These are phyloP conservation scores for Pygoscelis adeliae DNA, from an alignment of 2,113 vertebrate genomes.

Conservation along the genomic window DNA sequence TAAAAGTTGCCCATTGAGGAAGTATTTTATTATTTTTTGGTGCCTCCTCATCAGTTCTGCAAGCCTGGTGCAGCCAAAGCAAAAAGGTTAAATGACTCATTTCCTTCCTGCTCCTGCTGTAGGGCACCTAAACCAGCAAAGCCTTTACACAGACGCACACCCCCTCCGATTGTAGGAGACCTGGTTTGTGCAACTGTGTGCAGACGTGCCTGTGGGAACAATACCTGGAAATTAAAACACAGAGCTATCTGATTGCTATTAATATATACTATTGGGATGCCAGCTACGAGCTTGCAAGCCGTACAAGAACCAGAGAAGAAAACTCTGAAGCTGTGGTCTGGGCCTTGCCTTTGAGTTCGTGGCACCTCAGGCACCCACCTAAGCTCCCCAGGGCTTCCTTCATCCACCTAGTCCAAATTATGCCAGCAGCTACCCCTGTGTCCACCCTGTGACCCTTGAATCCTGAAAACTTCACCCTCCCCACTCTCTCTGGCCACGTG, in stretches of 20 bases:
- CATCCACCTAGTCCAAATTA: neutral
- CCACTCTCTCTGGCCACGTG: neutral
- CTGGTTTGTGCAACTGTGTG: neutral
- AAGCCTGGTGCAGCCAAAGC: neutral
- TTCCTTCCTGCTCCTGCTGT: slow-evolving; percentile 49
- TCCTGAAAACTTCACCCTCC: neutral
- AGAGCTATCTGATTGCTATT: neutral
- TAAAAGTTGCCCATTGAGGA: neutral
- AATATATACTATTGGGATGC: neutral
- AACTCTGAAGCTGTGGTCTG: neutral
- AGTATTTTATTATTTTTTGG: neutral
- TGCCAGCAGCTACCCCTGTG: neutral
- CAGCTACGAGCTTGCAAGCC: neutral
- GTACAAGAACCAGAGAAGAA: neutral
- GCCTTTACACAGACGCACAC: neutral
- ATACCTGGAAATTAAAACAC: neutral
- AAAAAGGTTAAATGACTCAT: slow-evolving; percentile 46
- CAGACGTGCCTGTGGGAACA: slow-evolving; percentile 1
- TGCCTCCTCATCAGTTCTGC: slow-evolving; percentile 20
- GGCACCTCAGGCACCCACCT: neutral
- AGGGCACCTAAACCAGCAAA: neutral
- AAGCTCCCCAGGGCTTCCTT: neutral
- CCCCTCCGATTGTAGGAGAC: fast-evolving
- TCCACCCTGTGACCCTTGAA: neutral
- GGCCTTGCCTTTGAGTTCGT: neutral